A percentile compares a stretch with the other conserved stretches of the same genome.
Evolutionary conservation across 2,888 invertebrate species (phyloP).

Genomic region (Sarcophaga subvicina): DNA sequence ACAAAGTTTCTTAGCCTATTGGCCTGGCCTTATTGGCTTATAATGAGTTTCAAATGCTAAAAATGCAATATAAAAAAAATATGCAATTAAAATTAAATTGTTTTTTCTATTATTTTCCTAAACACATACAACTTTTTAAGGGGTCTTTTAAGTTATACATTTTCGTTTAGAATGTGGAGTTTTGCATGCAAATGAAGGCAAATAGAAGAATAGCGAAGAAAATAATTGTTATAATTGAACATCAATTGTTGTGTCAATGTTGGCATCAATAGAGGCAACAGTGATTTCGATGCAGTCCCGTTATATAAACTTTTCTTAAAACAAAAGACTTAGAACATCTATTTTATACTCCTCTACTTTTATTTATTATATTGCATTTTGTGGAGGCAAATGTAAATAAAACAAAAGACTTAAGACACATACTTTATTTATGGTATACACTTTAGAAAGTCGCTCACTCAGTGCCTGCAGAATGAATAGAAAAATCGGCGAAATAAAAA

Average conservation of each 20-base stretch:
- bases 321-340: background rate
- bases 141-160: background rate
- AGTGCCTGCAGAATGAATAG: background rate
- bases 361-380: no score
- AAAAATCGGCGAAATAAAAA: background rate
- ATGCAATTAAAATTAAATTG: conserved; percentile 19
- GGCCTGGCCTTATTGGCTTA: conserved; percentile 31
- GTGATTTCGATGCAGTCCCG: background rate
- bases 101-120: conserved; percentile 9
- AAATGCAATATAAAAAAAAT: conserved; percentile 8
- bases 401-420: conserved; percentile 37
- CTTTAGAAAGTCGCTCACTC: conserved; percentile 19
- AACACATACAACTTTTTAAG: conserved; percentile 11
- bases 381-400: background rate
- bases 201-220: conserved; percentile 1
- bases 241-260: conserved; percentile 49
- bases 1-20: background rate
- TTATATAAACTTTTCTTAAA: background rate
- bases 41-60: conserved; percentile 38
- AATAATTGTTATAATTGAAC: conserved; percentile 45
- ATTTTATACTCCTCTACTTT: background rate
- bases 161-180: conserved; percentile 16
- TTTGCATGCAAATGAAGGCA: background rate
- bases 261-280: background rate
- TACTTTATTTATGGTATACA: background rate